phyloP scores from a whole-genome alignment of 2,888 invertebrate species.

The Aquatica leii region DNA sequence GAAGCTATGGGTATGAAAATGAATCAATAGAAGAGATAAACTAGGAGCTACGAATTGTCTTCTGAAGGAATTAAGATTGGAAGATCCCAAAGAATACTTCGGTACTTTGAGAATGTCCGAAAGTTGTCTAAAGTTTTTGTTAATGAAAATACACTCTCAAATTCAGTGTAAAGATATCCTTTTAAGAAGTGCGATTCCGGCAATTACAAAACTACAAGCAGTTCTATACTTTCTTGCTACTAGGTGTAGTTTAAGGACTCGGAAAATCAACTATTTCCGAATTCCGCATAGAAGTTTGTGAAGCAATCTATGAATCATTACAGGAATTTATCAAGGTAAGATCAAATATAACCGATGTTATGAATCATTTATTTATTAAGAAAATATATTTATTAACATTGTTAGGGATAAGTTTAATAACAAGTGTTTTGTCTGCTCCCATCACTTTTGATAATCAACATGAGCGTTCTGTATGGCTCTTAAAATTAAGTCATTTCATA shows the following conservation, averaged over 20 bases:
- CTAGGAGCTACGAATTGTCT: slow-evolving; percentile 39
- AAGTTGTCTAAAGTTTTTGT: slow-evolving; percentile 38
- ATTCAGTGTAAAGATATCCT: slow-evolving; percentile 6
- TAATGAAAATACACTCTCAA: slow-evolving; percentile 29
- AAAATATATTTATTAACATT: too few species aligned
- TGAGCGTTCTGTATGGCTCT: neutral
- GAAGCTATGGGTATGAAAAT: too few species aligned
- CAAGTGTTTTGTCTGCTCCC: too few species aligned
- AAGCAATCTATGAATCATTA: slow-evolving; percentile 42
- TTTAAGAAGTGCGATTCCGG: slow-evolving; percentile 31
- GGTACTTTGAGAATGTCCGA: slow-evolving; percentile 5
- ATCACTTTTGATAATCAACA: neutral
- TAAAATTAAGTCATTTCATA: too few species aligned
- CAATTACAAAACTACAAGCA: slow-evolving; percentile 36
- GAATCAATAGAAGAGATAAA: slow-evolving; percentile 16
- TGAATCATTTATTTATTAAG: neutral
- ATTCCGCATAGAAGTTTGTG: slow-evolving; percentile 43
- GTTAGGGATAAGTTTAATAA: too few species aligned
- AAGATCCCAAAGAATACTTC: slow-evolving; percentile 38
- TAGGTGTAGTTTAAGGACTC: slow-evolving; percentile 44
- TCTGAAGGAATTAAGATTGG: slow-evolving; percentile 39
- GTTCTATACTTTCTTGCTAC: slow-evolving; percentile 42
- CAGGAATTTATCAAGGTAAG: slow-evolving; percentile 41
- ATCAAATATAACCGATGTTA: too few species aligned
- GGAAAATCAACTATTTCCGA: slow-evolving; percentile 41